Evolutionary conservation across 2,113 vertebrate species (phyloP), one percentile per base, ranked within the genome.

Genomic region (Macheiramphus alcinus): DNA sequence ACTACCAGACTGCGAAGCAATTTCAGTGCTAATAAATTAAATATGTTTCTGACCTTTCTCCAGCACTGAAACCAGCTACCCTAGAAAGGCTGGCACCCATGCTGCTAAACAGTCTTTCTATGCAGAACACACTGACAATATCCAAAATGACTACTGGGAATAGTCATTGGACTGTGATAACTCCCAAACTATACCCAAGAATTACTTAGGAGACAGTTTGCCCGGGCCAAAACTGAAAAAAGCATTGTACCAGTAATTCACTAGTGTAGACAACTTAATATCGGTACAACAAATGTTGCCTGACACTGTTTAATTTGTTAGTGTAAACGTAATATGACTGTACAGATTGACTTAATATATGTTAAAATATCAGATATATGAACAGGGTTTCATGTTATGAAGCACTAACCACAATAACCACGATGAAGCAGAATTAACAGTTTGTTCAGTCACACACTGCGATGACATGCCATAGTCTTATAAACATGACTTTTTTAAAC

Each of bases 21-120:
- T 89, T 84, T 79, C 73, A 81, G 3, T 25, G 16, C 5, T 87
- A 93, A 93, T 61, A 93, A 91, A 81, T 96, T 87, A 89, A 94
- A 87, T 47, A 79, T 61, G 20, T 13, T 80, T 84, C 83, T 93
- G 42, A 78, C 65, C 52, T 78, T 96, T 74, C 43, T 86, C 59
- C 55, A 72, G n/a, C 16, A 52, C 20, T 74, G 55, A 75, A 86
- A 65, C 47, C 65, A 74, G 26, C 59, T 59, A 89, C 71, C 38
- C n/a, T 59, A 89, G 59, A 91, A 88, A 88, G 45, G 14, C n/a
- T 63, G 59, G 17, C 59, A 71, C 11, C 2, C 26, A 14, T 40
- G 38, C 3, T 23, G 9, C 73, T 92, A 86, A 86, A 56, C 13
- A 84, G 36, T 67, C 56, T 67, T 86, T 76, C 38, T 63, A n/a